Base-by-base conservation (phyloP, 2,797 vertebrate genomes). In the Eulemur mongoz region DNA sequence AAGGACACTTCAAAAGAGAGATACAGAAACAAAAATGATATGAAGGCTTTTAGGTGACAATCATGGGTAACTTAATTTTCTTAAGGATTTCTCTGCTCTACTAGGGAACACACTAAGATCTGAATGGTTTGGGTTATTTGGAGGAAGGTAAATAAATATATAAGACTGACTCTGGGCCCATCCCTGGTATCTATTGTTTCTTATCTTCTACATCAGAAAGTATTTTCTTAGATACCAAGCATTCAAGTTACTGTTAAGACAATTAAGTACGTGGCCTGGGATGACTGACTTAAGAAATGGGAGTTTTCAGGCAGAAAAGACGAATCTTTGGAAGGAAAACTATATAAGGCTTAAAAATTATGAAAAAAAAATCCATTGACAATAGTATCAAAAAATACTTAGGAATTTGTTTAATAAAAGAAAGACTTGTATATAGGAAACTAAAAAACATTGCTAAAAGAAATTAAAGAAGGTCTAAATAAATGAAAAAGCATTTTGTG, bases 381-480 rank as follows among this genome's bases (percentile, higher is more conserved):
- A 38, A 75, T 13, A 59, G 40, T 48, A 65, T n/a, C 27, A 32
- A 20, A 65, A 52, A 69, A 35, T 15, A 35, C 40, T 79, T 23
- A 57, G 57, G 12, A 79, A 32, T 79, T 25, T 27, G 14, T 85
- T 86, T 85, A 96, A 70, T n/a, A 13, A 38, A 75, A 65, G 14
- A 82, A 89, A 63, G 17, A 54, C 1, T 45, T 4, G 8, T 4
- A 20, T 35, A 40, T 3, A 15, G 32, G 85, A 85, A 76, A 52
- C 13, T 43, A 67, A 0, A 89, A 91, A 43, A 79, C 32, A 12
- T 0, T 70, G 27, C 22, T 81, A 18, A 75, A 79, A 45, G 15
- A 81, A 80, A 88, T 65, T 78, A 83, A 89, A 79, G 45, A 88
- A 75, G 48, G 79, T 45, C 20, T 81, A 88, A 83, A 81, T 75